Evolutionary conservation across 2,888 invertebrate species (phyloP).

Genomic region (Exephanes ischioxanthus): DNA sequence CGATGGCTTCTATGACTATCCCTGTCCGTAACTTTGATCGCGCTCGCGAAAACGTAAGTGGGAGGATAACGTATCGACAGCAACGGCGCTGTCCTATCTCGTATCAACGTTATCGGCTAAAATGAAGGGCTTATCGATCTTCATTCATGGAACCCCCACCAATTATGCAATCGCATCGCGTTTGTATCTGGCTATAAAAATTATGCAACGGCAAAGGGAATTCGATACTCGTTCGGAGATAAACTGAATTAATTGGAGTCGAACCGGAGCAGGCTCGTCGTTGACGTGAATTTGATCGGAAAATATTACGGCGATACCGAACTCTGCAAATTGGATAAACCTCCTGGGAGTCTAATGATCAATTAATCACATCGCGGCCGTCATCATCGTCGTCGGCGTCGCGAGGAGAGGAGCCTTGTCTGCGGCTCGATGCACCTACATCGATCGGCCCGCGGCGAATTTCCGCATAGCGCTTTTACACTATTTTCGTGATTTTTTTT

Average conservation of each 20-base stretch:
- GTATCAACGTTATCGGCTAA: neutral
- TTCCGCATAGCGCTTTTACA: slow-evolving; percentile 33
- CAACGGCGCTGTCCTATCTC: neutral
- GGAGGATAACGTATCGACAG: neutral
- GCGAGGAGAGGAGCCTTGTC: slow-evolving; percentile 17
- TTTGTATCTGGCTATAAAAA: neutral
- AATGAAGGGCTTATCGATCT: neutral
- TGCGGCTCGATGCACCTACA: slow-evolving; percentile 51
- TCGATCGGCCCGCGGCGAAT: slow-evolving; percentile 44
- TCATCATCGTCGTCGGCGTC: slow-evolving; percentile 28
- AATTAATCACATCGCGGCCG: slow-evolving; percentile 45
- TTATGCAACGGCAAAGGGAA: neutral
- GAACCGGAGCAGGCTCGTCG: neutral
- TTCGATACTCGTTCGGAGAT: neutral
- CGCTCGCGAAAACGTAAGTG: too few relatives aligned
- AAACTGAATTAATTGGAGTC: slow-evolving; percentile 21
- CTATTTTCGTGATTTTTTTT: neutral
- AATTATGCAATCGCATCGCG: neutral
- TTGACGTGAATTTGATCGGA: slow-evolving; percentile 29
- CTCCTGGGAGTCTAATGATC: slow-evolving; percentile 50
- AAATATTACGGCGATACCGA: slow-evolving; percentile 20
- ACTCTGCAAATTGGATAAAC: slow-evolving; percentile 47
- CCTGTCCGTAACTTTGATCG: too few relatives aligned
- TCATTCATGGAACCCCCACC: too few relatives aligned
- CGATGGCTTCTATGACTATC: too few relatives aligned